A percentile compares a stretch with the other conserved stretches of the same genome.
phyloP scores from a whole-genome alignment of 2,113 vertebrate species.

The Dermatemys mawii region DNA sequence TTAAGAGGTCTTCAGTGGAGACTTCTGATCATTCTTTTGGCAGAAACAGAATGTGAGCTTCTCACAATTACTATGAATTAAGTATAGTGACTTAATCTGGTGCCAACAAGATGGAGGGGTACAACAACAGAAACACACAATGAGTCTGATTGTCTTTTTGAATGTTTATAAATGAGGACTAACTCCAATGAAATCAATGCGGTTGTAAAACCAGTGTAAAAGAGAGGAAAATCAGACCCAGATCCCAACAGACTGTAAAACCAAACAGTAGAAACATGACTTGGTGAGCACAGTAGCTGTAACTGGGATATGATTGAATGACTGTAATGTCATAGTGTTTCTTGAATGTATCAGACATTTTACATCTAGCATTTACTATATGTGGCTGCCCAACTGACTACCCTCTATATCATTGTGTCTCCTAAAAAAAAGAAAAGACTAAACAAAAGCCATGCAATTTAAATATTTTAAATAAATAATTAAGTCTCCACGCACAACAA shows the following conservation, averaged over 20 bases:
- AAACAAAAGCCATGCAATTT: slow-evolving; percentile 45
- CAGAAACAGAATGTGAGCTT: neutral
- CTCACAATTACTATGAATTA: neutral
- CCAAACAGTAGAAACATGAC: neutral
- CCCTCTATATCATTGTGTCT: slow-evolving; percentile 24
- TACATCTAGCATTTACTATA: slow-evolving; percentile 23
- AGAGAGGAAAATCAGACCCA: rapidly evolving
- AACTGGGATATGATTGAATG: neutral
- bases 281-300: neutral
- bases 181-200: neutral
- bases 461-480: slow-evolving; percentile 64
- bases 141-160: neutral
- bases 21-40: neutral
- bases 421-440: slow-evolving; percentile 19
- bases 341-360: neutral
- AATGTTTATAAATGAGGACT: neutral
- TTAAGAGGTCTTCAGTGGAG: neutral
- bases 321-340: slow-evolving; percentile 27
- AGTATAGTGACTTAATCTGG: neutral
- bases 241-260: neutral
- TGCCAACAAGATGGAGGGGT: neutral
- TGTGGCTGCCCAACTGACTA: neutral
- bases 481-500: slow-evolving; percentile 50
- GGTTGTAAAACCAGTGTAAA: neutral
- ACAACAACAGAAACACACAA: neutral